A percentile compares a stretch with the other conserved stretches of the same genome.
These are phyloP conservation scores for Arctocebus calabarensis DNA, from an alignment of 2,797 vertebrate species.

Conservation along the genomic window DNA sequence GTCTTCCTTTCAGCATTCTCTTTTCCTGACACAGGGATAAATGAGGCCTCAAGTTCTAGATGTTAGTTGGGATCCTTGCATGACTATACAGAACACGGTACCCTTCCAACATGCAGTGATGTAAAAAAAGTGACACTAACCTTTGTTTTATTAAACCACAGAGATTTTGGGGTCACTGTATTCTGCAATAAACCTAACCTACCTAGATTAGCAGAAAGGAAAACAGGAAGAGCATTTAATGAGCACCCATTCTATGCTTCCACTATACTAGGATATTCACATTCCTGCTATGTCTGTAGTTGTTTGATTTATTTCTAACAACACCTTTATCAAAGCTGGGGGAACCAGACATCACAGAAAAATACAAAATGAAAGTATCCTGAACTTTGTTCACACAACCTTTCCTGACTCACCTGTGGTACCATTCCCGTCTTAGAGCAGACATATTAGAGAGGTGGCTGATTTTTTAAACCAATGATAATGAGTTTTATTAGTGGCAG, in stretches of 20 bases:
- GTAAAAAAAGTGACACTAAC: neutral
- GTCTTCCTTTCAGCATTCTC: neutral
- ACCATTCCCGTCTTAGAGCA: neutral
- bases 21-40: neutral
- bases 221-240: neutral
- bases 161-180: neutral
- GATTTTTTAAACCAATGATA: neutral
- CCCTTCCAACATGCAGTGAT: neutral
- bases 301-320: constrained; percentile 33
- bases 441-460: neutral
- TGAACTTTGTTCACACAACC: neutral
- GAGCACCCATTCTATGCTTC: neutral
- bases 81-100: neutral
- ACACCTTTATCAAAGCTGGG: neutral
- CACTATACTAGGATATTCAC: neutral
- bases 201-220: neutral
- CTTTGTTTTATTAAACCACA: neutral
- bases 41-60: neutral
- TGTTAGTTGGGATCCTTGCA: neutral
- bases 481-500: neutral
- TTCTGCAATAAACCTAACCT: neutral
- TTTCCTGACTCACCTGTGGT: neutral
- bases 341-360: neutral
- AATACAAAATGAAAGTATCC: neutral
- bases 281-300: neutral